A percentile compares a stretch with the other conserved stretches of the same genome.
These are phyloP conservation scores for Xylocopa sonorina DNA, from an alignment of 1,140 invertebrate genomes.

Conservation along the genomic window DNA sequence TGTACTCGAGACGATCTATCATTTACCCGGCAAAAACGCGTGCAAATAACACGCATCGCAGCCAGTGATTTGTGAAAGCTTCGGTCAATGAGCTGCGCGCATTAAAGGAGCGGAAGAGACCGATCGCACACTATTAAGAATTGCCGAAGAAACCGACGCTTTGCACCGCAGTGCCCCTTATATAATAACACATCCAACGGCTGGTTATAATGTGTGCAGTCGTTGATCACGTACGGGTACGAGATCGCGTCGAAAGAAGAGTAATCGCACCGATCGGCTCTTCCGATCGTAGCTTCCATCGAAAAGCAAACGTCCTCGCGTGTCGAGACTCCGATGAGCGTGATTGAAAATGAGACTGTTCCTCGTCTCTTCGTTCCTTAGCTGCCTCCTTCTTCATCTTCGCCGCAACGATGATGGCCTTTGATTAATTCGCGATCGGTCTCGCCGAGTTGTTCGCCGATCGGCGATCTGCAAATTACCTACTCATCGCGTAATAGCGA, in stretches of 20 bases:
- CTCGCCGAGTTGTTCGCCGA: conserved; percentile 65
- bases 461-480: conserved; percentile 77
- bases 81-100: no score
- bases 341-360: conserved; percentile 39
- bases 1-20: background rate
- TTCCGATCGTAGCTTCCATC: background rate
- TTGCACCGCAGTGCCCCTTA: background rate
- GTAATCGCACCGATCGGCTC: background rate
- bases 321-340: conserved; percentile 36
- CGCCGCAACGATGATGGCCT: conserved; percentile 67
- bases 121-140: background rate
- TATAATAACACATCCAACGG: conserved; percentile 9
- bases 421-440: conserved; percentile 79
- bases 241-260: background rate
- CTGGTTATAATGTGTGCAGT: background rate
- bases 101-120: background rate
- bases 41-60: conserved; percentile 7
- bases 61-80: background rate
- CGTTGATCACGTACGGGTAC: background rate
- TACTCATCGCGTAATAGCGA: conserved; percentile 77
- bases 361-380: background rate
- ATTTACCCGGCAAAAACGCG: conserved; percentile 4
- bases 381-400: background rate
- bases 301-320: background rate
- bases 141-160: background rate